Evolutionary conservation across 2,888 invertebrate genomes (phyloP).

Genomic region (Bruchidius siliquastri): DNA sequence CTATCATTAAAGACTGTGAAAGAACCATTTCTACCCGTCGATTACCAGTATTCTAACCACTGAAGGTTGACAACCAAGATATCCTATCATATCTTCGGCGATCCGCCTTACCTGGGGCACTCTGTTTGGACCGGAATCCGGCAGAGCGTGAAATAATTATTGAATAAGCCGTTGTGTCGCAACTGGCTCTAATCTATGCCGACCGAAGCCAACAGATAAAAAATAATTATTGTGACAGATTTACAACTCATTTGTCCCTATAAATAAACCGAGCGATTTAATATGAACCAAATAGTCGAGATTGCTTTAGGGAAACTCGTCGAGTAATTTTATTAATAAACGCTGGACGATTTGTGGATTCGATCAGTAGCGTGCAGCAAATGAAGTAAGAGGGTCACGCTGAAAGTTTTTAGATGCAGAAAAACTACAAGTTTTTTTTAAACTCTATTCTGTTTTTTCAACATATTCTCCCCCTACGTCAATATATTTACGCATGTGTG

Average conservation of each 20-base stretch:
- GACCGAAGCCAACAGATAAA: neutral
- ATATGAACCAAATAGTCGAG: neutral
- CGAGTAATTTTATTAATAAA: neutral
- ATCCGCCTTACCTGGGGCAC: neutral
- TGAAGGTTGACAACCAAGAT: no score
- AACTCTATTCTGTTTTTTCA: no score
- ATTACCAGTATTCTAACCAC: no score
- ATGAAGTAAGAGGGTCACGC: no score
- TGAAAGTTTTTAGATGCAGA: no score
- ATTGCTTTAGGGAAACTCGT: neutral
- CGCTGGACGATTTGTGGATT: neutral
- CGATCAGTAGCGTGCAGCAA: neutral
- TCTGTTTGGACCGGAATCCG: neutral
- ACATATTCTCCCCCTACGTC: no score
- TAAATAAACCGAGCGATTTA: neutral
- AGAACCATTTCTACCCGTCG: no score
- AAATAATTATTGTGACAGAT: neutral
- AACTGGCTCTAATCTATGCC: neutral
- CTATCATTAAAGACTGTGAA: no score
- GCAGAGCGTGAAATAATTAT: neutral
- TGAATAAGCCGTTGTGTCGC: neutral
- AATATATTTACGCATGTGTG: no score
- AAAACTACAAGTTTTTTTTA: no score
- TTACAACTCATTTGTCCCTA: neutral
- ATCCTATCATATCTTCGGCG: neutral